Conservation (phyloP, 2,113 vertebrate species). For the Agelaius phoeniceus region DNA sequence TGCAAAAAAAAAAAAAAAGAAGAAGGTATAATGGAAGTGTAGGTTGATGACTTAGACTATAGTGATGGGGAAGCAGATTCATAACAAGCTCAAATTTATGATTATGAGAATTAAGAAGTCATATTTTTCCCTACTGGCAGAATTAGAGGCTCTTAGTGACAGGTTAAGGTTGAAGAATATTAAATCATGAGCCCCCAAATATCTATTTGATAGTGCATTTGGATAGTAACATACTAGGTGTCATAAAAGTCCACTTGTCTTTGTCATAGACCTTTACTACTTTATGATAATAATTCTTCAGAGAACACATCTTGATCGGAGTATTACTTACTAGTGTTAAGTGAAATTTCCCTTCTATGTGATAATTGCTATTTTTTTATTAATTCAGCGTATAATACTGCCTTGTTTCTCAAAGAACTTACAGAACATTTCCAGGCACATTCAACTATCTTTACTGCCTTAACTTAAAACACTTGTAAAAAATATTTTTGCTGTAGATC, state of each 20-base stretch:
- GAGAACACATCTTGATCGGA: not conserved
- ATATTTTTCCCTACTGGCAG: conserved; percentile 56
- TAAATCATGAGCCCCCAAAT: conserved; percentile 68
- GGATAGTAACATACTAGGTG: conserved; percentile 38
- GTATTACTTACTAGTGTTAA: not conserved
- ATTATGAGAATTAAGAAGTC: conserved; percentile 63
- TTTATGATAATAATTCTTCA: not conserved
- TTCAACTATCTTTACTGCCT: conserved; percentile 30
- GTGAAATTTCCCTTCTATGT: not conserved
- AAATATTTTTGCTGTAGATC: conserved; percentile 54
- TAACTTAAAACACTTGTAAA: conserved; percentile 39
- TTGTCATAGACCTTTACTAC: conserved; percentile 22
- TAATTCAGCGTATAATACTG: not conserved
- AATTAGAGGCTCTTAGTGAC: conserved; percentile 68
- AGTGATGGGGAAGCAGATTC: not conserved
- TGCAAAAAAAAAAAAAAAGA: not conserved
- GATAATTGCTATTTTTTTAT: not conserved
- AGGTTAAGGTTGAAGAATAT: conserved; percentile 51
- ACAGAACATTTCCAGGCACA: conserved; percentile 46
- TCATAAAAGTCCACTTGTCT: conserved; percentile 63
- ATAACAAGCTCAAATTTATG: conserved; percentile 63
- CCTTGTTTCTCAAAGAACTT: conserved; percentile 38
- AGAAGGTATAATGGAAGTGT: not conserved
- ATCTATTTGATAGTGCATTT: conserved; percentile 65
- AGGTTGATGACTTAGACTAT: not conserved